Evolutionary conservation across 2,888 invertebrate genomes (phyloP), one percentile per base, ranked within the genome.

Genomic region (Lasioglossum lativentre): DNA sequence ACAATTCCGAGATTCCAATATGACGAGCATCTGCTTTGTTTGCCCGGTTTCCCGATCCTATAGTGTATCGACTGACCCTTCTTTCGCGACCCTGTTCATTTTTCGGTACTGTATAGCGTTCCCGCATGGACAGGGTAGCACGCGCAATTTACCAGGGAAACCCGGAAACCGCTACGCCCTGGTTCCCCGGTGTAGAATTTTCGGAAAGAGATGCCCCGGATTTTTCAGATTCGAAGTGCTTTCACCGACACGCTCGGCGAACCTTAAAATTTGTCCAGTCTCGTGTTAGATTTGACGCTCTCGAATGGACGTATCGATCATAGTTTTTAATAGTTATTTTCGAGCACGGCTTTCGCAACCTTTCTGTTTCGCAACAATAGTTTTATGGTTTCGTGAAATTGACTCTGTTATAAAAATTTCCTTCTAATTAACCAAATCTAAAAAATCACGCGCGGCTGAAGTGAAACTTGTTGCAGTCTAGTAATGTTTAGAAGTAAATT

Each of bases 1-100:
- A 87, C 85, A 82, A 89, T 90, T 88, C 85, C 88, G 70, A 74
- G 59, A 88, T 85, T 86, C 78, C 86, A 59, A 81, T 82, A 88
- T 75, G 83, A 80, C 81, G 76, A 77, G 82, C 63, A 59, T 38
- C 73, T 71, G 83, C 63, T 84, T 89, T 89, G 88, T 88, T 88
- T 71, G 40, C 30, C 16, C 38, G 19, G 40, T 23, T 10, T 3
- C 23, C 66, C 75, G 59, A 82, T 77, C 56, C 19, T 34, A 16
- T 45, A 10, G 56, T 63, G 80, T 82, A 86, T 75, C 72, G 70
- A 34, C 14, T 27, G n/a, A 52, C n/a, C 19, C 45, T 45, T 74
- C 72, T 68, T 78, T 47, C 34, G 8, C 56, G 34, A 10, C 6
- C 74, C 38, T 23, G 5, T 19, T 30, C 45, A 30, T 23, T 30